Percentiles rank a stretch among this genome's conserved stretches.
These are phyloP conservation scores for Panulirus ornatus DNA, from an alignment of 1,140 invertebrate species.

Conservation along the genomic window DNA sequence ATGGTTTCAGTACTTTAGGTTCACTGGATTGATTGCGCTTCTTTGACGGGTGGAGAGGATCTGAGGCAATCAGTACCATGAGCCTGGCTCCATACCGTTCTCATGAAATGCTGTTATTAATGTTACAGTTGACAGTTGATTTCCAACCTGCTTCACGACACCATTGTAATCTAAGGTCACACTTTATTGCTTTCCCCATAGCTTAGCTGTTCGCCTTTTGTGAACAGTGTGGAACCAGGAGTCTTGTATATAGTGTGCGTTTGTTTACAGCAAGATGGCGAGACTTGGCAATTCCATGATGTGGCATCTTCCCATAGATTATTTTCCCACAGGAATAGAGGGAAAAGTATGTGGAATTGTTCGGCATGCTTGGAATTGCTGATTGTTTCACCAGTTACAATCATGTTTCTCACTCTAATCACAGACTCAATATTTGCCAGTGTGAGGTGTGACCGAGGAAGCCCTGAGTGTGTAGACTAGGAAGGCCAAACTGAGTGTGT, in stretches of 20 bases:
- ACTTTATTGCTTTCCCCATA: constrained; percentile 64
- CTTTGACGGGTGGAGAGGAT: constrained; percentile 55
- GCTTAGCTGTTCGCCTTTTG: constrained; percentile 70
- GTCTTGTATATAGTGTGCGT: constrained; percentile 71
- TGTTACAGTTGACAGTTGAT: constrained; percentile 69
- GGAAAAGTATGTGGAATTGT: background rate
- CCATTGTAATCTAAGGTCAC: constrained; percentile 73
- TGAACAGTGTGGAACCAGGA: constrained; percentile 73
- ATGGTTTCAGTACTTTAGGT: background rate
- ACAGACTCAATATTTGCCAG: constrained; percentile 72
- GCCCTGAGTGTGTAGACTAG: constrained; percentile 72
- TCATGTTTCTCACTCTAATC: constrained; percentile 70
- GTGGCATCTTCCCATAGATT: background rate
- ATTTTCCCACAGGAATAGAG: constrained; percentile 1
- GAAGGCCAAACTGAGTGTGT: constrained; percentile 73
- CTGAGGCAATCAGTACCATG: constrained; percentile 70
- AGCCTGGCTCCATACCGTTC: constrained; percentile 73
- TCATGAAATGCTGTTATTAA: constrained; percentile 70
- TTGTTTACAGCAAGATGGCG: constrained; percentile 56
- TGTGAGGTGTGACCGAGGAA: constrained; percentile 73
- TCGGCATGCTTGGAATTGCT: constrained; percentile 34
- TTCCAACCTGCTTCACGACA: constrained; percentile 69
- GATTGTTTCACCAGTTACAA: constrained; percentile 42
- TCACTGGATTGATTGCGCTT: constrained; percentile 10
- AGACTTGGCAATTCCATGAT: constrained; percentile 4